Evolutionary conservation across 2,113 vertebrate genomes (phyloP), one percentile per base, ranked within the genome.

Genomic region (Chloebia gouldiae): DNA sequence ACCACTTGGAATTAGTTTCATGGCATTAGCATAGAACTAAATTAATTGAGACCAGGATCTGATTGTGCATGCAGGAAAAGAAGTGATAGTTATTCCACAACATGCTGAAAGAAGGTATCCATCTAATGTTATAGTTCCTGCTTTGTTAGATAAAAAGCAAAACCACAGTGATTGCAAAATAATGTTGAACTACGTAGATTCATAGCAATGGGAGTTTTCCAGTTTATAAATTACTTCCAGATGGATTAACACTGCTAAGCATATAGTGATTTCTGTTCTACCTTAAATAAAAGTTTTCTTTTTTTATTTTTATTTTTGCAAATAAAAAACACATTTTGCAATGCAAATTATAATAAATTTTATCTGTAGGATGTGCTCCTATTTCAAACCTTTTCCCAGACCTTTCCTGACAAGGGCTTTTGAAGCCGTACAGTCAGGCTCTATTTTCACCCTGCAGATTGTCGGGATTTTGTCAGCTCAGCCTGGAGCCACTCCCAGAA

Each of bases 271-370:
- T 96, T 97, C 76, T 86, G 50, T 49, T 47, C 90, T 79, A 37
- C 21, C 24, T 88, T 86, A 86, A 59, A 33, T 73, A 60, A 51
- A 89, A 51, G 27, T 90, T 97, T 97, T 39, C 39, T 84, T 95
- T 89, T 45, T 33, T 39, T 9, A 9, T 39, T n/a, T 39, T 39
- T 39, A 39, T 39, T 39, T 39, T 39, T 39, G 39, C 79, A 83
- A 92, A 90, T 21, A 77, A 64, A 86, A 60, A 24, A 54, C 3
- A 15, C 4, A 19, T 33, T 70, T 82, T 84, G 45, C 30, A 68
- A 57, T 27, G 35, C 1, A 4, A 57, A 80, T n/a, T 19, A 56
- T 8, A 72, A 22, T 33, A 5, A 80, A 25, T 6, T 40, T 77
- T 39, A 65, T 22, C 24, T 45, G 27, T 28, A 75, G 20, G 33